These are phyloP conservation scores for Sinonovacula constricta DNA, from an alignment of 1,140 invertebrate genomes.

Conservation along the genomic window DNA sequence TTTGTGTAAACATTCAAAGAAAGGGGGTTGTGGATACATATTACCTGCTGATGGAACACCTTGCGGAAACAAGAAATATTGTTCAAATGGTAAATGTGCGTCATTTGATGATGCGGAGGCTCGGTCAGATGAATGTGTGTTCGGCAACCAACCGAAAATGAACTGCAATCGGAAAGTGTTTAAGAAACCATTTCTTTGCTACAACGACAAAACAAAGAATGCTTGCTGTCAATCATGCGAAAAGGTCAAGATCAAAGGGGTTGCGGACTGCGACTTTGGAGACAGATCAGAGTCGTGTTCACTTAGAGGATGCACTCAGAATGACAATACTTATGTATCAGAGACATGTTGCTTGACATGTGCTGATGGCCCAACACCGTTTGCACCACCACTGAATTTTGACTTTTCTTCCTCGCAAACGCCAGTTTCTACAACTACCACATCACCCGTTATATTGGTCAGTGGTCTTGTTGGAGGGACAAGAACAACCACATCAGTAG, in stretches of 20 bases:
- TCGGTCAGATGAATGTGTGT: slow-evolving; percentile 25
- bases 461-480: too few species aligned
- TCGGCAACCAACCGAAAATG: slow-evolving; percentile 33
- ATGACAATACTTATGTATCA: slow-evolving; percentile 10
- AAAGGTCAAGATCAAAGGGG: not conserved
- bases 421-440: not conserved
- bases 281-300: slow-evolving; percentile 29
- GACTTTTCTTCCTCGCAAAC: not conserved
- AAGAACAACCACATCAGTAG: too few species aligned
- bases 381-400: slow-evolving; percentile 5
- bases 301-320: not conserved
- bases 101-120: slow-evolving; percentile 30
- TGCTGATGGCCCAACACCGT: slow-evolving; percentile 44
- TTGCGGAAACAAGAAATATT: slow-evolving; percentile 50
- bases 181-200: slow-evolving; percentile 16
- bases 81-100: slow-evolving; percentile 15
- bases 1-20: slow-evolving; percentile 14
- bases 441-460: too few species aligned
- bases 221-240: slow-evolving; percentile 39
- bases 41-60: slow-evolving; percentile 49
- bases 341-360: slow-evolving; percentile 41
- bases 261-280: slow-evolving; percentile 42
- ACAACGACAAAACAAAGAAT: slow-evolving; percentile 10
- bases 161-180: slow-evolving; percentile 11
- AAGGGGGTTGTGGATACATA: slow-evolving; percentile 25